A percentile compares a stretch with the other conserved stretches of the same genome.
Conservation (phyloP, 2,113 vertebrate species). For the Etheostoma cragini region DNA sequence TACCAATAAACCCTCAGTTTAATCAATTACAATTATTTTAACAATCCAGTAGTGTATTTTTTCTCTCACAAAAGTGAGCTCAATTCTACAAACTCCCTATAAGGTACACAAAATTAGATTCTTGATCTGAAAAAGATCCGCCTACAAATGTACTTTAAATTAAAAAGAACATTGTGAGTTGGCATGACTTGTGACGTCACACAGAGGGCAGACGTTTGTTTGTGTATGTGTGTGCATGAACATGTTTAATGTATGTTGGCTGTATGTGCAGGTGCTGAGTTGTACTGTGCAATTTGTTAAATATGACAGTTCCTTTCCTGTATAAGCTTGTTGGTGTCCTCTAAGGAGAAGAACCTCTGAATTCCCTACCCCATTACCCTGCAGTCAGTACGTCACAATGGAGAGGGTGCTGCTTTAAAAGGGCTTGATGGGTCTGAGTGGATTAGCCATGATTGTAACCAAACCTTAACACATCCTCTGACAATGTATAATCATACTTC, state of each 20-base stretch:
- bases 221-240: slow-evolving; percentile 28
- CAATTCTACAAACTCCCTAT: slow-evolving; percentile 15
- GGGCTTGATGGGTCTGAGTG: slow-evolving; percentile 17
- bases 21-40: not conserved
- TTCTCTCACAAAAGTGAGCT: slow-evolving; percentile 6
- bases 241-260: slow-evolving; percentile 15
- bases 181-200: slow-evolving; percentile 11
- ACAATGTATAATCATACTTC: not conserved
- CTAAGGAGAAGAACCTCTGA: not conserved
- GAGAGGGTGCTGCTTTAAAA: slow-evolving; percentile 13
- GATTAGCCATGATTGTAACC: not conserved
- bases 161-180: not conserved
- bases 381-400: slow-evolving; percentile 23
- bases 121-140: slow-evolving; percentile 18
- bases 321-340: not conserved
- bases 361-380: slow-evolving; percentile 30
- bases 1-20: slow-evolving; percentile 18
- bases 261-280: slow-evolving; percentile 5
- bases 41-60: slow-evolving; percentile 47
- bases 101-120: not conserved
- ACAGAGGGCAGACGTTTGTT: slow-evolving; percentile 8
- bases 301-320: not conserved
- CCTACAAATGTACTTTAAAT: not conserved
- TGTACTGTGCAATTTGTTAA: not conserved
- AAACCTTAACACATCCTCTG: slow-evolving; percentile 26